Evolutionary conservation across 2,888 invertebrate species (phyloP), one percentile per base, ranked within the genome.

Genomic region (Bembecia ichneumoniformis): DNA sequence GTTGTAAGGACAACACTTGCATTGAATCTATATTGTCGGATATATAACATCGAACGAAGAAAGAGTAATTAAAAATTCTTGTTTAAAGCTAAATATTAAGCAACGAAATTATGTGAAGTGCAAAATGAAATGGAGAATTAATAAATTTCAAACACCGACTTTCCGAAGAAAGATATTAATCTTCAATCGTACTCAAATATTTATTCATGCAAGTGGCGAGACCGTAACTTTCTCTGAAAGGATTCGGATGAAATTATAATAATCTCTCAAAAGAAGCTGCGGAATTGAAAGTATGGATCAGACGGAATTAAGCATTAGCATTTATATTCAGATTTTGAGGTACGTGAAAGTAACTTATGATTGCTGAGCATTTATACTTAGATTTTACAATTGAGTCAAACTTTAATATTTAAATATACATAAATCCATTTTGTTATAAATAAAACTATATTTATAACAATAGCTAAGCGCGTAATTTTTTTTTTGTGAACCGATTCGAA

Each of bases 221-320:
- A 71, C 63, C 62, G 64, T 62, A 74, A 73, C 70, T 77, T 73
- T 58, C 63, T 56, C 63, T 70, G 69, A 80, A 82, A 79, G 79
- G 78, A 80, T 82, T 81, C 65, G 58, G 68, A 65, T 64, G 59
- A 76, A 79, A 82, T 83, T 83, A 82, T 80, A 81, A 84, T 83
- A 83, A 82, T 82, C 82, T 74, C 66, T 72, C 67, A 69, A 76
- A 79, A 77, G 77, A 74, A 76, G 71, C 68, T 53, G 56, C 58
- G 64, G 74, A 71, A 80, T 81, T 78, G 78, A 74, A 79, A 79
- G 77, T 80, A 77, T 77, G 78, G 82, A 81, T 83, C 76, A 77
- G 76, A 61, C 66, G 63, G 57, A 53, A 56, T 58, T 56, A 58
- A 53, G 71, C 61, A 80, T 83, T 84, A 76, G 74, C 81, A 82